Evolutionary conservation across 2,888 invertebrate genomes (phyloP).

Genomic region (Melanchra persicariae): DNA sequence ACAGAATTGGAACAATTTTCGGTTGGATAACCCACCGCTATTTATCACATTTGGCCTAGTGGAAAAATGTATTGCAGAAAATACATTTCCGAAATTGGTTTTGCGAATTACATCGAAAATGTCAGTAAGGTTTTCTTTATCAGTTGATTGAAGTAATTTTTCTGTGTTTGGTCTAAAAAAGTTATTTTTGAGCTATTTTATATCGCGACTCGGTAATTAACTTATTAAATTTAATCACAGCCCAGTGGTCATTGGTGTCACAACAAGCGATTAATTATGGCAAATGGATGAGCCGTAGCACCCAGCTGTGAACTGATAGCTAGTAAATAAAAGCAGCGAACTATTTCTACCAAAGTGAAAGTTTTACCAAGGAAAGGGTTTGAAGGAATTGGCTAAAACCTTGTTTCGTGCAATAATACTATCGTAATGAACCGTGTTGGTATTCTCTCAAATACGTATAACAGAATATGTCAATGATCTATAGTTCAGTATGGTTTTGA

Average conservation of each 20-base stretch:
- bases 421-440: background rate
- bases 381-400: background rate
- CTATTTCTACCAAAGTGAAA: background rate
- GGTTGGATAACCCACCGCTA: conserved; percentile 41
- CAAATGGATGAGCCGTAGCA: conserved; percentile 7
- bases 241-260: conserved; percentile 14
- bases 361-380: background rate
- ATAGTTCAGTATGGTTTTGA: conserved; percentile 1
- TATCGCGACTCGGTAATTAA: background rate
- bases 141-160: conserved; percentile 9
- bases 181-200: background rate
- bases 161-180: background rate
- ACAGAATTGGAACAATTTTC: conserved; percentile 45
- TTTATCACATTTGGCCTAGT: conserved; percentile 57
- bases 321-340: conserved; percentile 19
- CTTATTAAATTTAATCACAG: conserved; percentile 16
- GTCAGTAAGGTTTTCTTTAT: conserved; percentile 11
- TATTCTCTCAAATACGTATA: background rate
- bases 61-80: conserved; percentile 41
- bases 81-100: conserved; percentile 46
- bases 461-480: conserved; percentile 3
- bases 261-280: conserved; percentile 27
- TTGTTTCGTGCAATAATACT: background rate
- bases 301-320: conserved; percentile 17
- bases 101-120: conserved; percentile 26